These are phyloP conservation scores for Poecilia wingei DNA, from an alignment of 2,797 vertebrate genomes.

Conservation along the genomic window DNA sequence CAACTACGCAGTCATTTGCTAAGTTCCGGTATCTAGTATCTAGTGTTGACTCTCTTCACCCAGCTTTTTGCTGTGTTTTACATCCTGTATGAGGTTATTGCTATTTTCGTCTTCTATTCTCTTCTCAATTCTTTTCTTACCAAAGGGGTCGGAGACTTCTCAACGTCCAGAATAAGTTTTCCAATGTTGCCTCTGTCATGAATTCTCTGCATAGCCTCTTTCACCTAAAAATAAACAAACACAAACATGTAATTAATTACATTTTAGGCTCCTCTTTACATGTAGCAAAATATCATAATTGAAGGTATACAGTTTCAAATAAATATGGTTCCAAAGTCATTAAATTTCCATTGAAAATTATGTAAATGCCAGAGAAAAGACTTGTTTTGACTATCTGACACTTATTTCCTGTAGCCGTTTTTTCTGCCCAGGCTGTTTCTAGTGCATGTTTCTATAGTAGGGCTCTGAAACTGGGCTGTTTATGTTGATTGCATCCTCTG, in stretches of 20 bases:
- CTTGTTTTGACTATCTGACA: background rate
- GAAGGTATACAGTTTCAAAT: background rate
- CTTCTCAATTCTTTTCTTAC: slow-evolving; percentile 76
- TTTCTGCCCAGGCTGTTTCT: background rate
- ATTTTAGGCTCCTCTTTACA: background rate
- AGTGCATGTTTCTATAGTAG: background rate
- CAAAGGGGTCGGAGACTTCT: slow-evolving; percentile 96
- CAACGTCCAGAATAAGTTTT: slow-evolving; percentile 96
- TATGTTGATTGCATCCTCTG: background rate
- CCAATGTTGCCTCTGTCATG: slow-evolving; percentile 98
- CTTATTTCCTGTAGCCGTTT: background rate
- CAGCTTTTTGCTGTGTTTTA: background rate
- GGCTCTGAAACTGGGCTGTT: background rate
- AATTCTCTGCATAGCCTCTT: slow-evolving; percentile 99
- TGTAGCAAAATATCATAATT: background rate
- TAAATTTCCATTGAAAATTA: background rate
- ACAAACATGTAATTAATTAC: slow-evolving; percentile 15
- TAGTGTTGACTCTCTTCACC: background rate
- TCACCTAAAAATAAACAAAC: slow-evolving; percentile 83
- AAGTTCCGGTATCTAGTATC: background rate
- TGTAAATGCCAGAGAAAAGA: background rate
- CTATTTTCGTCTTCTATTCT: background rate
- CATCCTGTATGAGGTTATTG: background rate
- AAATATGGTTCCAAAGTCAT: background rate
- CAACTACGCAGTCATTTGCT: background rate